A percentile compares a stretch with the other conserved stretches of the same genome.
Conservation (phyloP, 2,113 vertebrate genomes). For the Microtus montanus region DNA sequence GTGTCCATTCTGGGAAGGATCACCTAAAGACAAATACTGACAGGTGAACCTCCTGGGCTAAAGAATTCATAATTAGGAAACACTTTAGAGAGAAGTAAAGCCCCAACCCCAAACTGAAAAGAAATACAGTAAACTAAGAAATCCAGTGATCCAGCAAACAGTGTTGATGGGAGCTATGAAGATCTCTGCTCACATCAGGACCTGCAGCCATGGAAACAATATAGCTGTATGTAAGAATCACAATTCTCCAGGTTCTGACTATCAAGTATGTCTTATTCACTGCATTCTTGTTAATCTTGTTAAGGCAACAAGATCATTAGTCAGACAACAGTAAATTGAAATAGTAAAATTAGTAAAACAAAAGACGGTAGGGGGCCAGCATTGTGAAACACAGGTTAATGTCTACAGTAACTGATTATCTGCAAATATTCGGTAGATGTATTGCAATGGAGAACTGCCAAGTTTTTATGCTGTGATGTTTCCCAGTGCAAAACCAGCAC, state of each 20-base stretch:
- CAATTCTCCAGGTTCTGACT: neutral
- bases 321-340: neutral
- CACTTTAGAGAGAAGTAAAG: conserved; percentile 16
- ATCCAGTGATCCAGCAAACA: conserved; percentile 42
- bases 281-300: neutral
- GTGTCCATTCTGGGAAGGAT: conserved; percentile 44
- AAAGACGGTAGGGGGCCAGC: neutral
- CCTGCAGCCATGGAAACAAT: neutral
- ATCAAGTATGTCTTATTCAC: neutral
- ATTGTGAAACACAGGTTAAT: conserved; percentile 18
- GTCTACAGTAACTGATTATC: neutral
- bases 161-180: neutral
- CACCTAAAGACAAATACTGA: neutral
- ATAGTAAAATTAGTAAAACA: neutral
- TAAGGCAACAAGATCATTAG: conserved; percentile 1
- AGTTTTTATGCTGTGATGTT: neutral
- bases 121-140: conserved; percentile 23
- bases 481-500: conserved; percentile 19
- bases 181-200: neutral
- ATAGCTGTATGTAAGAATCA: neutral
- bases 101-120: neutral
- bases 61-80: neutral
- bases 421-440: conserved; percentile 18
- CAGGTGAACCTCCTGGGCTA: neutral
- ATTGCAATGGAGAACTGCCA: neutral